These are phyloP conservation scores for Malthinus seriepunctatus DNA, from an alignment of 2,888 invertebrate species.

Conservation along the genomic window DNA sequence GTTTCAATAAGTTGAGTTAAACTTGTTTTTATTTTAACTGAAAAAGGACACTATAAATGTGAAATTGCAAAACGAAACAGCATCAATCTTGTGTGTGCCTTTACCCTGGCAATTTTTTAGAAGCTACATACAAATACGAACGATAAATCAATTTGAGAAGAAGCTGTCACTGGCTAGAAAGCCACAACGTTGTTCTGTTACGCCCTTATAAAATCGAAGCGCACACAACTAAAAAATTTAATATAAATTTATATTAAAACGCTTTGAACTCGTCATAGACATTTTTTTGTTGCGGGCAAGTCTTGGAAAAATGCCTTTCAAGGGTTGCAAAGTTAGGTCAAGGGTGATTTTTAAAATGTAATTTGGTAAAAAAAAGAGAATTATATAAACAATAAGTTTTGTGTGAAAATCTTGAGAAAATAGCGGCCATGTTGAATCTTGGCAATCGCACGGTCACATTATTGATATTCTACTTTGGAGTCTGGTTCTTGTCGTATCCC, in stretches of 20 bases:
- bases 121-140: slow-evolving; percentile 53
- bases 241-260: slow-evolving; percentile 19
- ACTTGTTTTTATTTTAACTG: not conserved
- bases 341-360: not conserved
- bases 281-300: no score
- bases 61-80: slow-evolving; percentile 47
- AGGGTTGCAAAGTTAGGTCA: not conserved
- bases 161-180: slow-evolving; percentile 50
- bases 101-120: slow-evolving; percentile 48
- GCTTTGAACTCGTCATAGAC: no score
- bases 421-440: slow-evolving; percentile 30
- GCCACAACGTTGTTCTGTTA: slow-evolving; percentile 34
- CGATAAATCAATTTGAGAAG: slow-evolving; percentile 54
- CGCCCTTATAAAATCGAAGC: slow-evolving; percentile 30
- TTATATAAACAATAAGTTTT: not conserved
- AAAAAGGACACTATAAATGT: slow-evolving; percentile 27
- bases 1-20: no score
- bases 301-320: not conserved
- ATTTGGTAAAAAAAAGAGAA: not conserved
- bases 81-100: slow-evolving; percentile 48
- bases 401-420: slow-evolving; percentile 21
- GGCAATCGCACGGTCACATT: slow-evolving; percentile 55
- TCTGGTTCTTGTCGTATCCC: slow-evolving; percentile 51
- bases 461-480: slow-evolving; percentile 55
- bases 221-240: slow-evolving; percentile 24